These are phyloP conservation scores for Thamnophis sirtalis DNA, from an alignment of 2,113 vertebrate genomes.

Conservation along the genomic window DNA sequence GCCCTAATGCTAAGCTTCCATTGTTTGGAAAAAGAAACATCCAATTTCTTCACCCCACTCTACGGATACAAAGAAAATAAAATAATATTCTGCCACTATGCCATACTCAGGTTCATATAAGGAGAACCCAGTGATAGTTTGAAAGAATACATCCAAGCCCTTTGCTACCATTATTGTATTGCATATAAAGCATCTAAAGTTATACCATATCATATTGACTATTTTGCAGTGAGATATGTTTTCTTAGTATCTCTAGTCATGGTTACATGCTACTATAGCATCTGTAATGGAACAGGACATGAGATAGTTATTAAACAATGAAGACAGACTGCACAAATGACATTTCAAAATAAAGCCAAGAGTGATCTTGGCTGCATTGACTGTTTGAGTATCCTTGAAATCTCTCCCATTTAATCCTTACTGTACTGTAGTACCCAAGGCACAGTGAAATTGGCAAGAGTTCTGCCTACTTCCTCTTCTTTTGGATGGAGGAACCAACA, in stretches of 20 bases:
- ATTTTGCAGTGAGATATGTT: neutral
- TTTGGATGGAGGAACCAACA: neutral
- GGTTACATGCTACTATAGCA: neutral
- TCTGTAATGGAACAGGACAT: neutral
- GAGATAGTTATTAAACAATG: neutral
- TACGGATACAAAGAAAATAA: neutral
- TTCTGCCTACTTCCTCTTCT: neutral
- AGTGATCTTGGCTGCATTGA: neutral
- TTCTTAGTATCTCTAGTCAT: neutral
- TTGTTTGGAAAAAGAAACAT: neutral
- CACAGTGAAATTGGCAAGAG: neutral
- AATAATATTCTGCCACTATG: neutral
- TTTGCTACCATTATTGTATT: neutral
- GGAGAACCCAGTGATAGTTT: neutral
- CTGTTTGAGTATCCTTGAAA: neutral
- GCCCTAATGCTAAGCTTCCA: neutral
- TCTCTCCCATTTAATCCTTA: neutral
- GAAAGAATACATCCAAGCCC: neutral
- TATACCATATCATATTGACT: neutral
- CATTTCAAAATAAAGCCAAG: neutral
- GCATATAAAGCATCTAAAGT: neutral
- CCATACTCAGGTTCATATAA: neutral
- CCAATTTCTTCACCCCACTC: neutral
- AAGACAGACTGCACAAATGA: neutral
- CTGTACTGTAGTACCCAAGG: neutral